Evolutionary conservation across 2,113 vertebrate genomes (phyloP), one percentile per base, ranked within the genome.

Genomic region (Chlorodrepanis virens): DNA sequence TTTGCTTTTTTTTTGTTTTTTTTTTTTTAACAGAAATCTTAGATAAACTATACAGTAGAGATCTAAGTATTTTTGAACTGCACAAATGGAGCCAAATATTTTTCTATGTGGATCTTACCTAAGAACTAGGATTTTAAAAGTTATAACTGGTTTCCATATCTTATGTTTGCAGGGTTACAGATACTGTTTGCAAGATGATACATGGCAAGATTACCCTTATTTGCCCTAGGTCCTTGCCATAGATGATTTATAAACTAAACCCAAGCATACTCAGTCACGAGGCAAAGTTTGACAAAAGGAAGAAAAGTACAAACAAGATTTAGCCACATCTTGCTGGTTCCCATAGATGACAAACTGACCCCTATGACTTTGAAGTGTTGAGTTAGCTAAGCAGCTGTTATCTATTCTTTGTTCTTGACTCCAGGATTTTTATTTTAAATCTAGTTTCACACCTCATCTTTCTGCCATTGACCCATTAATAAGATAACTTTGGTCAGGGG

Each of bases 361-460:
- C 14, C 31, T 83, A 9, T 81, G 87, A 92, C 87, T 86, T 69
- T 52, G 28, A 88, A 85, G 93, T 92, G 91, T 88, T 88, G 89
- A 71, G 42, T 91, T 79, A 69, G 54, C 56, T 72, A 44, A 68
- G 63, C 57, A 90, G 56, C 67, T 52, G 20, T 93, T 94, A 94
- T 93, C 84, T 93, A 37, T 54, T 33, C 60, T 57, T 80, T 81
- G n/a, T 92, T 89, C 44, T 83, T 33, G 72, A 54, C 27, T 70
- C 9, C 13, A 37, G 7, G 60, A 50, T 72, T 93, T 91, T 91
- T 54, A 63, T 78, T 83, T 88, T 59, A 90, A 80, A 75, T 63
- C 47, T 25, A 81, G 29, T 79, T 90, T 95, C 82, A 88, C 56
- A 95, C 87, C 60, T 96, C 91, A 94, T 95, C 75, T 77, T 94